Evolutionary conservation across 1,140 invertebrate species (phyloP).

Genomic region (Megalopta genalis): DNA sequence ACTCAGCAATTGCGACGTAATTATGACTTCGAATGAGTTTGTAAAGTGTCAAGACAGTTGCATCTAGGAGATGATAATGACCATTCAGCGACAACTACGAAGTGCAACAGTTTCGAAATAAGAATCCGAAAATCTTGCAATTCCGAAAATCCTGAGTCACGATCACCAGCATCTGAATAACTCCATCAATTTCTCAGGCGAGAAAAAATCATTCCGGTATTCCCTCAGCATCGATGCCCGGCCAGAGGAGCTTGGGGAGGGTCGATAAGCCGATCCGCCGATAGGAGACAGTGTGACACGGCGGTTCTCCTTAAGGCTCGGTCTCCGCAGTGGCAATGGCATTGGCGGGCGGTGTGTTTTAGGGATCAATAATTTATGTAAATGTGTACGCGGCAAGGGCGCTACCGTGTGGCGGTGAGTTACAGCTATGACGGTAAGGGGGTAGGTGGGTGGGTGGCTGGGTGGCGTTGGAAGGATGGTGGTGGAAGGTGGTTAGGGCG

Average conservation of each 20-base stretch:
- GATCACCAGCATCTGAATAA: too few species aligned
- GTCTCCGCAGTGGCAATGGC: conserved; percentile 73
- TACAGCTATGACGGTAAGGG: conserved; percentile 72
- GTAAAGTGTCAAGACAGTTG: too few species aligned
- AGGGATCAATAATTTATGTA: conserved; percentile 81
- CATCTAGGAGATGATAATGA: too few species aligned
- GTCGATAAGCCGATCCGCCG: conserved; percentile 13
- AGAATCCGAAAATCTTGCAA: too few species aligned
- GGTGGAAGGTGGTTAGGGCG: conserved; percentile 52
- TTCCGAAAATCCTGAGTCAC: too few species aligned
- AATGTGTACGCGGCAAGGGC: conserved; percentile 79
- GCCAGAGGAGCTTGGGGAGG: not conserved
- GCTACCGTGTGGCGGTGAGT: conserved; percentile 80
- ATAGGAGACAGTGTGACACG: conserved; percentile 54
- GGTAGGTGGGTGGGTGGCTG: conserved; percentile 48
- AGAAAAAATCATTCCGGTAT: too few species aligned
- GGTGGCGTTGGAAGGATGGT: conserved; percentile 50
- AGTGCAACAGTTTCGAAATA: too few species aligned
- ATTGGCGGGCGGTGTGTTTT: conserved; percentile 77
- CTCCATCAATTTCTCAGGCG: too few species aligned
- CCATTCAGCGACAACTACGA: too few species aligned
- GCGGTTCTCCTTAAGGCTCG: conserved; percentile 59
- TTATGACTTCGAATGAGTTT: too few species aligned
- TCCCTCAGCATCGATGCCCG: too few species aligned
- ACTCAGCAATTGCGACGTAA: too few species aligned